Conservation (phyloP, 2,797 vertebrate genomes). For the Falco cherrug region DNA sequence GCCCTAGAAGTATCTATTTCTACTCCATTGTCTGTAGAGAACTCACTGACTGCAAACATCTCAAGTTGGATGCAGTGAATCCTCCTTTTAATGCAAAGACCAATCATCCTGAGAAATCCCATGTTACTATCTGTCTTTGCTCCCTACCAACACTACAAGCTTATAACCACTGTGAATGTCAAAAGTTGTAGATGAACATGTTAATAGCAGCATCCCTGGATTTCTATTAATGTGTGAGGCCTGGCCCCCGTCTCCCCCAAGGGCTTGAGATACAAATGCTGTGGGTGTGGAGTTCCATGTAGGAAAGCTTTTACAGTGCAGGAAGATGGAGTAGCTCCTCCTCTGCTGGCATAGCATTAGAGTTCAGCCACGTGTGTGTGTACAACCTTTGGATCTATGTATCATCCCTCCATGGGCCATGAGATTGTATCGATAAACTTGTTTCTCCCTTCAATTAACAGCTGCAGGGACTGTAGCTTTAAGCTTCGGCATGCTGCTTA, state of each 20-base stretch:
- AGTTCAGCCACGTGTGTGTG: not conserved
- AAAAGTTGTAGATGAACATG: not conserved
- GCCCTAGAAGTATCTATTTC: constrained; percentile 17
- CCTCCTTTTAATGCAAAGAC: not conserved
- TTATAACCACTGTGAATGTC: not conserved
- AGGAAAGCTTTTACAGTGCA: not conserved
- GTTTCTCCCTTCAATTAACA: not conserved
- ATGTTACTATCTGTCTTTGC: not conserved
- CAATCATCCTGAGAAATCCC: not conserved
- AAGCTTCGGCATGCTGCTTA: not conserved
- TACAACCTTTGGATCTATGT: not conserved
- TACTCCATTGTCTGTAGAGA: not conserved
- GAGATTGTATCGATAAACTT: not conserved
- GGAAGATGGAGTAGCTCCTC: not conserved
- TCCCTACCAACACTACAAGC: not conserved
- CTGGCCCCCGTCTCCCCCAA: not conserved
- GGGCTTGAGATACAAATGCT: not conserved
- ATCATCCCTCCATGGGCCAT: not conserved
- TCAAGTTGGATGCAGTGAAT: not conserved
- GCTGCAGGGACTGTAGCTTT: not conserved
- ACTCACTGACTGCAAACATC: not conserved
- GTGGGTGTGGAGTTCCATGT: not conserved
- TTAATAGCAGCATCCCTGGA: not conserved
- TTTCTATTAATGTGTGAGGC: not conserved
- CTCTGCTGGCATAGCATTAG: not conserved